Evolutionary conservation across 2,888 invertebrate genomes (phyloP).

Genomic region (Altica lythri): DNA sequence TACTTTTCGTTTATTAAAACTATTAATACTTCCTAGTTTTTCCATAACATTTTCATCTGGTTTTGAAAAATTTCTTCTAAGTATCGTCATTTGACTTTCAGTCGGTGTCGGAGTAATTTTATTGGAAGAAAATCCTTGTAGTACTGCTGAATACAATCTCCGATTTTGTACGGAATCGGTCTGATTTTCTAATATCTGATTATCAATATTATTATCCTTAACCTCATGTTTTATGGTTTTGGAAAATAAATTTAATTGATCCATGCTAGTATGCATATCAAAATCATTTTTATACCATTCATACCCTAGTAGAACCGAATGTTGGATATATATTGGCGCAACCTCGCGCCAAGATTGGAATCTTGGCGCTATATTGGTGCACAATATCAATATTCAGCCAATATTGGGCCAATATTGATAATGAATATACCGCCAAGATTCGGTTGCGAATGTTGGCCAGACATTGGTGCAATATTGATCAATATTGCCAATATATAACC

Average conservation of each 20-base stretch:
- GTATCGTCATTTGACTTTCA: constrained; percentile 34
- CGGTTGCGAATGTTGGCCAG: too few relatives aligned
- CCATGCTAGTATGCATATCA: constrained; percentile 19
- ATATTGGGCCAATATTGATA: too few relatives aligned
- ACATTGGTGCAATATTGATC: too few relatives aligned
- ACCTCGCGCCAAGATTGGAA: too few relatives aligned
- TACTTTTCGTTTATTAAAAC: constrained; percentile 27
- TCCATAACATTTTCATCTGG: constrained; percentile 23
- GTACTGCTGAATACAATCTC: constrained; percentile 54
- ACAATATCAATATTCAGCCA: too few relatives aligned
- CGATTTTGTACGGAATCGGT: constrained; percentile 33
- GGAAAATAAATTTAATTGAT: constrained; percentile 33
- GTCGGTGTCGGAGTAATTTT: constrained; percentile 28
- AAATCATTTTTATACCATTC: constrained; percentile 30
- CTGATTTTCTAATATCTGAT: constrained; percentile 22
- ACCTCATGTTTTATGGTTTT: constrained; percentile 41
- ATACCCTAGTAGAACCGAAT: too few relatives aligned
- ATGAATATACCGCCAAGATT: too few relatives aligned
- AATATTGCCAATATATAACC: too few relatives aligned
- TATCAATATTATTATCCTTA: constrained; percentile 27
- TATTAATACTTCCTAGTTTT: constrained; percentile 31
- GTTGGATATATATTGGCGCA: too few relatives aligned
- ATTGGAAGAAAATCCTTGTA: constrained; percentile 48
- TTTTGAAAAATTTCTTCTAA: constrained; percentile 28
- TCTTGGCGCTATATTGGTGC: too few relatives aligned